Evolutionary conservation across 2,113 vertebrate species (phyloP), one percentile per base, ranked within the genome.

Genomic region (Clarias batrachus): DNA sequence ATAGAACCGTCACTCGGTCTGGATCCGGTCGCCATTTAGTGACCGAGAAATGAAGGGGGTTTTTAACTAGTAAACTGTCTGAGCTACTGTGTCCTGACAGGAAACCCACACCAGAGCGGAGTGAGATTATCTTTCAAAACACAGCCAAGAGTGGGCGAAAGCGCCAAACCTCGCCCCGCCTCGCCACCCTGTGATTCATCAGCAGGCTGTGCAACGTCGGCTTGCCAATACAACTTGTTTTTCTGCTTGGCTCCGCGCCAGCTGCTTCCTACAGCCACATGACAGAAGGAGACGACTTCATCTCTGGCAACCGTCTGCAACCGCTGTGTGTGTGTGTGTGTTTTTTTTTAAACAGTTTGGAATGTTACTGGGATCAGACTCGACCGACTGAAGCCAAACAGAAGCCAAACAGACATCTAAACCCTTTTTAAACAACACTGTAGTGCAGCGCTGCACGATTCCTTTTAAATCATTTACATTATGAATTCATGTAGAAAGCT

Each of bases 171-270:
- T 87, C 87, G 71, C 62, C 76, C 82, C 66, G 81, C 78, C 84
- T 71, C 48, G 68, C 70, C 87, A 85, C 83, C 13, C 62, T n/a
- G 78, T 85, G 85, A 88, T 85, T 90, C 77, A 89, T 86, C 81
- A 62, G 81, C 85, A 88, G 68, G 74, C 80, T 85, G 59, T 11
- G 25, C 52, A 33, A 27, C 62, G n/a, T 70, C 30, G 71, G 68
- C 71, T 79, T 52, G 81, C 82, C 56, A 65, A 57, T 41, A 65
- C 30, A 12, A 74, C 81, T 21, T 25, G 86, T 74, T 84, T 84
- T 62, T 86, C 60, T 52, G 81, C 71, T 57, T 70, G 48, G 81
- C 23, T 5, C 70, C 30, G n/a, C 4, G 54, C 81, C 86, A 87
- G 81, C 86, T 87, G 86, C 71, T 87, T 37, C 52, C 71, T 74